A percentile compares a stretch with the other conserved stretches of the same genome.
phyloP scores from a whole-genome alignment of 2,113 vertebrate genomes.

The Bungarus multicinctus region DNA sequence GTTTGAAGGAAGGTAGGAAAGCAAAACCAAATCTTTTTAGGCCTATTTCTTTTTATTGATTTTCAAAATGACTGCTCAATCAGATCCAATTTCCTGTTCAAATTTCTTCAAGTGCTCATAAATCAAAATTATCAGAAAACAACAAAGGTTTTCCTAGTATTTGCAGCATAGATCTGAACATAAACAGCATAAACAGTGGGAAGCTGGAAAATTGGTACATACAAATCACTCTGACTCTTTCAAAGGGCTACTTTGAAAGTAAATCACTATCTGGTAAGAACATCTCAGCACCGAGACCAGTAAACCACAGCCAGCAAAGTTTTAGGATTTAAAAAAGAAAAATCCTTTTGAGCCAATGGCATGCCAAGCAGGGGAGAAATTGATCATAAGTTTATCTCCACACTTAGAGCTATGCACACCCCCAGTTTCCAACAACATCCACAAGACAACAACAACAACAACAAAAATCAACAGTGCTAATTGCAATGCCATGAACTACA shows the following conservation, averaged over 20 bases:
- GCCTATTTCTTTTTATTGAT: background rate
- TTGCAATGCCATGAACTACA: background rate
- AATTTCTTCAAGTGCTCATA: constrained; percentile 2
- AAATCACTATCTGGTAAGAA: constrained; percentile 3
- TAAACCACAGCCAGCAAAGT: background rate
- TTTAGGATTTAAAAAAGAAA: background rate
- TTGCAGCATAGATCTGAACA: constrained; percentile 21
- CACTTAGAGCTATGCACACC: background rate
- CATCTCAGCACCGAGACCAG: background rate
- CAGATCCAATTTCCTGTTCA: constrained; percentile 14
- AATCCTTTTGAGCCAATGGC: background rate
- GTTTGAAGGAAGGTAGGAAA: background rate
- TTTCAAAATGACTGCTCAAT: constrained; percentile 5
- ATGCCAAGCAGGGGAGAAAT: background rate
- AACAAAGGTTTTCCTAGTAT: background rate
- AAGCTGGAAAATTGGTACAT: constrained; percentile 7
- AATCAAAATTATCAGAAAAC: constrained; percentile 18
- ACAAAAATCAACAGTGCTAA: background rate
- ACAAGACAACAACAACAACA: background rate
- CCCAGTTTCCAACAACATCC: background rate
- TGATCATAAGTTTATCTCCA: background rate
- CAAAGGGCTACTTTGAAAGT: constrained; percentile 6
- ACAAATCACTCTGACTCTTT: constrained; percentile 11
- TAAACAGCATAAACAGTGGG: constrained; percentile 14
- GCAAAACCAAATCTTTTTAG: background rate